Conservation (phyloP, 2,113 vertebrate species). For the Electrona antarctica region DNA sequence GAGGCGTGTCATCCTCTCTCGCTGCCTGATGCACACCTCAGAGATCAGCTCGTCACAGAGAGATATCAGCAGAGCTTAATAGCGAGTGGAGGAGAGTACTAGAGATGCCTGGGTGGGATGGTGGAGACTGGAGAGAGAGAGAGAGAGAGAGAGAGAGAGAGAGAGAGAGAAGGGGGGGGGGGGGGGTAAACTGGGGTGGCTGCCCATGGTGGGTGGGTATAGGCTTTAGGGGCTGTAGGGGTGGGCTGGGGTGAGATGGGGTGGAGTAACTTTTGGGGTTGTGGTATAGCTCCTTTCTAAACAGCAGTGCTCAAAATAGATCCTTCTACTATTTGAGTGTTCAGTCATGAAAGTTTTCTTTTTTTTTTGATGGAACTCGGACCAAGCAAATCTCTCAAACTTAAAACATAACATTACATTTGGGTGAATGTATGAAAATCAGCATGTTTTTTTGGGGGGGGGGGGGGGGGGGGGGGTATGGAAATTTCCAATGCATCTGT, state of each 20-base stretch:
- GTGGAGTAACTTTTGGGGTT: conserved; percentile 58
- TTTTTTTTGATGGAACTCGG: conserved; percentile 37
- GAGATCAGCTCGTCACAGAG: conserved; percentile 57
- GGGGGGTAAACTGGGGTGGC: conserved; percentile 25
- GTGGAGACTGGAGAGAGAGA: background rate
- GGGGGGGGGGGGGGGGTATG: background rate
- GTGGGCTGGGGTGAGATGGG: conserved; percentile 41
- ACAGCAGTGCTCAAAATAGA: conserved; percentile 63
- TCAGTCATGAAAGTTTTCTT: conserved; percentile 33
- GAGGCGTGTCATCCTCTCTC: conserved; percentile 69
- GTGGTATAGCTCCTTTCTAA: conserved; percentile 52
- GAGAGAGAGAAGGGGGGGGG: conserved; percentile 12
- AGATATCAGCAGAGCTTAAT: conserved; percentile 33
- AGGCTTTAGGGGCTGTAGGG: background rate
- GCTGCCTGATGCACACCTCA: conserved; percentile 65
- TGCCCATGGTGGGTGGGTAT: background rate
- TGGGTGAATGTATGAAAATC: conserved; percentile 17
- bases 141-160: background rate
- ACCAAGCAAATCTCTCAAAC: conserved; percentile 49
- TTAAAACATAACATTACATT: conserved; percentile 31
- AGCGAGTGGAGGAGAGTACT: background rate
- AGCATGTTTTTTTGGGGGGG: too few species aligned
- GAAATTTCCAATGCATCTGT: conserved; percentile 38
- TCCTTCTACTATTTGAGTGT: conserved; percentile 33
- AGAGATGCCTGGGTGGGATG: conserved; percentile 6